Evolutionary conservation across 2,797 vertebrate species (phyloP), one percentile per base, ranked within the genome.

Genomic region (Enteromius thamalakanensis): DNA sequence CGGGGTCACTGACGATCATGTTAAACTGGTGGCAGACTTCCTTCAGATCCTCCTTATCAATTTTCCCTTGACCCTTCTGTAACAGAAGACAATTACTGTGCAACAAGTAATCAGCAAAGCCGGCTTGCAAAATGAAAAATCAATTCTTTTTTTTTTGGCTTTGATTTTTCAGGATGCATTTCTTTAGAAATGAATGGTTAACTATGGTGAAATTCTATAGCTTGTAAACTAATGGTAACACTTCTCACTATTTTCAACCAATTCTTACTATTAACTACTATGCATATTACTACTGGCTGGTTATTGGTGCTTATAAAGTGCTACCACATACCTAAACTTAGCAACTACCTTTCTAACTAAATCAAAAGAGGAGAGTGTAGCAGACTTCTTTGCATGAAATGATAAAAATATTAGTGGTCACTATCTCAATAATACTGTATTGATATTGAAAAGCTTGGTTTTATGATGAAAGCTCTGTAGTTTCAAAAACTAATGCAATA

Each of bases 21-120:
- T 93, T 92, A 89, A 97, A 93, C 83, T 95, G 91, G 4, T 34
- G 87, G 87, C 95, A 97, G 47, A 93, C 91, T 6, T 91, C 92
- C 85, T 6, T 79, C 42, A 99, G 90, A 76, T 96, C 93, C 0
- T 92, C 92, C 85, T 90, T 96, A 92, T 96, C 94, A 29, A 98
- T 96, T 84, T 86, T 82, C 69, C 96, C 96, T 85, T 94, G 93
- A 76, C 94, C 93, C 79, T 94, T 90, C 95, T 95, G 47, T 17
- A 45, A 3, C 83, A 51, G 51, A 2, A 84, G 5, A 87, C 6
- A 55, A 19, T 15, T 37, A 10, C n/a, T n/a, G n/a, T n/a, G n/a
- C 3, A 42, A 55, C 37, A 6, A 32, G 29, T 53, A 11, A 53
- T 29, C 5, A 0, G 9, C 9, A 74, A 74, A 34, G 4, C 14